These are phyloP conservation scores for Lateolabrax maculatus DNA, from an alignment of 2,797 vertebrate genomes.

Conservation along the genomic window DNA sequence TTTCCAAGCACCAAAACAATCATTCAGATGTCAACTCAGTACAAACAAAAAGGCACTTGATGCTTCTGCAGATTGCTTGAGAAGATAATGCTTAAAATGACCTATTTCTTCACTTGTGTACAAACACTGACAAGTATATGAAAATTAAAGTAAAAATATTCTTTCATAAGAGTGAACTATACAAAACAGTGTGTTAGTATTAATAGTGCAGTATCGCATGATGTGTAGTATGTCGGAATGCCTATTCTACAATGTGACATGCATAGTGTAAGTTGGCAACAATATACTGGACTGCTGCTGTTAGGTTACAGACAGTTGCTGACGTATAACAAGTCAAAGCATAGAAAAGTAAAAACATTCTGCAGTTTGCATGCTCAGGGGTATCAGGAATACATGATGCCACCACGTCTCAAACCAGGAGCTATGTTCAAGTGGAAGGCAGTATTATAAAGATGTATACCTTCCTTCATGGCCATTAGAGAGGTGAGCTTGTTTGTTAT, in stretches of 20 bases:
- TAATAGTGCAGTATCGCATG: slow-evolving; percentile 73
- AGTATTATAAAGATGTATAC: neutral
- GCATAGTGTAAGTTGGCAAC: slow-evolving; percentile 74
- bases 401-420: slow-evolving; percentile 21
- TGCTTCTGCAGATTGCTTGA: slow-evolving; percentile 62
- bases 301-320: slow-evolving; percentile 55
- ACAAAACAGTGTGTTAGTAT: slow-evolving; percentile 72
- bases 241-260: slow-evolving; percentile 79
- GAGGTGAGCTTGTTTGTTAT: slow-evolving; percentile 24
- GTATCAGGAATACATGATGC: slow-evolving; percentile 31
- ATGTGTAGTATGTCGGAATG: slow-evolving; percentile 74
- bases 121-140: slow-evolving; percentile 52
- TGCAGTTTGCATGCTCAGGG: slow-evolving; percentile 51
- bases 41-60: slow-evolving; percentile 85
- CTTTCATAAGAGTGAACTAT: slow-evolving; percentile 64
- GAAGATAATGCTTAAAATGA: slow-evolving; percentile 43
- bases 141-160: slow-evolving; percentile 65
- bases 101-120: slow-evolving; percentile 59
- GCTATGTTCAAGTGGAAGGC: slow-evolving; percentile 46
- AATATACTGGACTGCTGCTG: slow-evolving; percentile 50
- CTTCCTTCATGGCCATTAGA: slow-evolving; percentile 9
- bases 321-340: slow-evolving; percentile 37
- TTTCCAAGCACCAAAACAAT: slow-evolving; percentile 51
- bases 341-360: slow-evolving; percentile 58
- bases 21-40: slow-evolving; percentile 42